These are phyloP conservation scores for Volucella zonaria DNA, from an alignment of 2,888 invertebrate species.

Conservation along the genomic window DNA sequence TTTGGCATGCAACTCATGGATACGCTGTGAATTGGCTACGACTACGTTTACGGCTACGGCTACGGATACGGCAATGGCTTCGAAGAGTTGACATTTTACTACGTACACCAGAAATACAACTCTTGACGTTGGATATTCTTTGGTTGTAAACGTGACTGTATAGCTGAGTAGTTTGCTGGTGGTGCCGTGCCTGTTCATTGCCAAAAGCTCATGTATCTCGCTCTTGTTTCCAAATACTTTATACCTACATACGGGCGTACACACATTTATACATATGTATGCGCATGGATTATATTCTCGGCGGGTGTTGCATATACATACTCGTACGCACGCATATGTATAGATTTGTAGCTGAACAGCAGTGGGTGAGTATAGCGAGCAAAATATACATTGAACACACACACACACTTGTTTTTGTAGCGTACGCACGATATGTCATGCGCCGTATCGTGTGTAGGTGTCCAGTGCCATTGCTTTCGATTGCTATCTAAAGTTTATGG, in stretches of 20 bases:
- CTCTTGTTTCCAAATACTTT: no score
- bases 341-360: constrained; percentile 18
- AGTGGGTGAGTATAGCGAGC: constrained; percentile 45
- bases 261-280: no score
- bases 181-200: constrained; percentile 49
- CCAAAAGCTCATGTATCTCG: constrained; percentile 63
- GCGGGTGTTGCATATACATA: constrained; percentile 29
- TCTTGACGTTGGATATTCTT: constrained; percentile 55
- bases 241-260: no score
- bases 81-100: constrained; percentile 73
- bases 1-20: constrained; percentile 72
- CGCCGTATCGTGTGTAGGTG: constrained; percentile 61
- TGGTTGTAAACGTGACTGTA: constrained; percentile 72
- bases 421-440: constrained; percentile 65
- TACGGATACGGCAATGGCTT: not conserved
- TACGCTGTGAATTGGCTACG: constrained; percentile 64
- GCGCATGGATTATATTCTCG: constrained; percentile 24
- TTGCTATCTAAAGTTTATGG: constrained; percentile 24
- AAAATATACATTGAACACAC: constrained; percentile 10
- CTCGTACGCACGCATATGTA: constrained; percentile 2
- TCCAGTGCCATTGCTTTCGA: constrained; percentile 52
- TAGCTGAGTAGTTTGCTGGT: constrained; percentile 62
- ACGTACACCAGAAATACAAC: constrained; percentile 74
- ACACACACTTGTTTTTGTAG: constrained; percentile 46
- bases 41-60: no score